Evolutionary conservation across 2,113 vertebrate species (phyloP).

Genomic region (Lophotis ruficrista): DNA sequence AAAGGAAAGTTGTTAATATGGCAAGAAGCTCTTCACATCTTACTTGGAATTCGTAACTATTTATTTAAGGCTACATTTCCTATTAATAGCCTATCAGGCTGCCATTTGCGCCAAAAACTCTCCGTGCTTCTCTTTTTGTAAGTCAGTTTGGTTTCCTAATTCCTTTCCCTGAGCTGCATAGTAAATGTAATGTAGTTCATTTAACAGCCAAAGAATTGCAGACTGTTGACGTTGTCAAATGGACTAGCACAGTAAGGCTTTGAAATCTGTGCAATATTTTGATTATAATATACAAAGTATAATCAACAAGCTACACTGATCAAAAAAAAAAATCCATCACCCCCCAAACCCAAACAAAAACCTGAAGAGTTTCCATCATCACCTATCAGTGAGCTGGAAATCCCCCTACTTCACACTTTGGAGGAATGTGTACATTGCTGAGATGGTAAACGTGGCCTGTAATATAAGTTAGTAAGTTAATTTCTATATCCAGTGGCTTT

Average conservation of each 20-base stretch:
- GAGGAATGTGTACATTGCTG: neutral
- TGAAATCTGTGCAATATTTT: neutral
- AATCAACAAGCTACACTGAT: neutral
- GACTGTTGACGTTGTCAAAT: neutral
- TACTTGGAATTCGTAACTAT: neutral
- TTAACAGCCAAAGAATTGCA: neutral
- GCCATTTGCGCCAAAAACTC: neutral
- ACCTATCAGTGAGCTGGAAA: neutral
- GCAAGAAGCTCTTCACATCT: neutral
- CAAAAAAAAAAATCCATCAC: neutral
- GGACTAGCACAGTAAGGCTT: neutral
- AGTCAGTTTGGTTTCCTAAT: neutral
- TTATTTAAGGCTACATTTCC: neutral
- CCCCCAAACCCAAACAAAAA: neutral
- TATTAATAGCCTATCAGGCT: neutral
- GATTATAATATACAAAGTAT: neutral
- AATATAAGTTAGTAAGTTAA: neutral
- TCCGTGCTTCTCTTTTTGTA: accelerated
- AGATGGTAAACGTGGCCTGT: neutral
- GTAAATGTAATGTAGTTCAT: neutral
- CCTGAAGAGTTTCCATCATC: neutral
- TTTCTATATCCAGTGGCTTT: neutral
- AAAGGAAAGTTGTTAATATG: neutral
- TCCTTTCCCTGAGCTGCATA: neutral
- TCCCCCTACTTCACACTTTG: neutral